Evolutionary conservation across 2,113 vertebrate genomes (phyloP).

Genomic region (Dromaius novaehollandiae): DNA sequence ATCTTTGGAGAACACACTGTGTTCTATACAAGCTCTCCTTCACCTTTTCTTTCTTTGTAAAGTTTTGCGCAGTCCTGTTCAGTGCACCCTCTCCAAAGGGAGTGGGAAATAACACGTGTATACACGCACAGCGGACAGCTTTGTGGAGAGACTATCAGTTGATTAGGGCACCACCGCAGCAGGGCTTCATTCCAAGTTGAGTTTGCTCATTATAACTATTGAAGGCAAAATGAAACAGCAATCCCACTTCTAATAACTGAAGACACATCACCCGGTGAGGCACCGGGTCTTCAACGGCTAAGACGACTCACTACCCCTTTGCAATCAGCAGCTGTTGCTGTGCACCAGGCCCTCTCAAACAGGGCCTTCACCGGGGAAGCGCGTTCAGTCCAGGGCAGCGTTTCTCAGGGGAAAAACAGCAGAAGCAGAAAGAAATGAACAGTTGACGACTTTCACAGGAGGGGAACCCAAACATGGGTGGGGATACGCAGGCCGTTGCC

Average conservation of each 20-base stretch:
- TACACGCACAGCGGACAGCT: not conserved
- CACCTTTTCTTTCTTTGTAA: not conserved
- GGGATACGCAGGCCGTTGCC: fast-evolving
- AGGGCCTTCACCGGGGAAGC: too few relatives aligned
- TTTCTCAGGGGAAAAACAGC: not conserved
- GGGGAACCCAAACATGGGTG: not conserved
- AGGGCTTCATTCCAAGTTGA: not conserved
- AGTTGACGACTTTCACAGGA: not conserved
- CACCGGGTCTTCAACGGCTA: fast-evolving
- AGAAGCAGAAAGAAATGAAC: not conserved
- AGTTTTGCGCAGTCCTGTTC: not conserved
- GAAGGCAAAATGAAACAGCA: not conserved
- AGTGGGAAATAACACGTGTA: too few relatives aligned
- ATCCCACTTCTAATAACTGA: not conserved
- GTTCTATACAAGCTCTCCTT: too few relatives aligned
- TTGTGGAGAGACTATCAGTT: not conserved
- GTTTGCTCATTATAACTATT: not conserved
- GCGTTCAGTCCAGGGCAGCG: fast-evolving
- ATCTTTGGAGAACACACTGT: not conserved
- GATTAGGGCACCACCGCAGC: not conserved
- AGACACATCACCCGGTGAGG: fast-evolving
- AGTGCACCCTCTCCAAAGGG: too few relatives aligned
- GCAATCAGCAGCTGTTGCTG: fast-evolving
- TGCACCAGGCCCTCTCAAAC: too few relatives aligned
- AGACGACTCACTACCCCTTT: too few relatives aligned